Evolutionary conservation across 2,888 invertebrate genomes (phyloP).

Genomic region (Spisula subtruncata): DNA sequence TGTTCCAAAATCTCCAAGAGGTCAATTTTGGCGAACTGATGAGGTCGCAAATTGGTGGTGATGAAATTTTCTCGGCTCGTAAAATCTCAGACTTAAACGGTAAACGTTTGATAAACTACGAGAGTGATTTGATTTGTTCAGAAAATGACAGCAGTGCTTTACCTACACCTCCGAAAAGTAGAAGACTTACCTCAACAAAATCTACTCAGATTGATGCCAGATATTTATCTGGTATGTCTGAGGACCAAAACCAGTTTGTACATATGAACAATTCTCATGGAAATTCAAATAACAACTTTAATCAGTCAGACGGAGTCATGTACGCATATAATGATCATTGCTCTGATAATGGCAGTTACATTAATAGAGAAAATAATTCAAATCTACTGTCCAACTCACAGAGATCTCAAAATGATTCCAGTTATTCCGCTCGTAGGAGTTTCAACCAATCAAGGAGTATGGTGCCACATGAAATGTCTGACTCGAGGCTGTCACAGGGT

Average conservation of each 20-base stretch:
- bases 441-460: neutral
- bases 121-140: neutral
- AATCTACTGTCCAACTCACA: neutral
- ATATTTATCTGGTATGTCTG: neutral
- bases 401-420: neutral
- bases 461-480: neutral
- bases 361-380: neutral
- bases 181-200: conserved; percentile 19
- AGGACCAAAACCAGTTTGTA: neutral
- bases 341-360: neutral
- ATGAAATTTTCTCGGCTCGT: neutral
- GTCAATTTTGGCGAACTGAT: conserved; percentile 5
- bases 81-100: conserved; percentile 28
- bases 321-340: neutral
- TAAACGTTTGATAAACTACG: conserved; percentile 31
- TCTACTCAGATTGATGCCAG: conserved; percentile 8
- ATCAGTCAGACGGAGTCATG: neutral
- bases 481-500: neutral
- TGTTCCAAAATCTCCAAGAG: conserved; percentile 15
- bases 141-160: conserved; percentile 12
- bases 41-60: neutral
- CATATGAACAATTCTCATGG: neutral
- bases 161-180: conserved; percentile 43
- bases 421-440: neutral
- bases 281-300: neutral